These are phyloP conservation scores for Spodoptera picta DNA, from an alignment of 2,888 invertebrate genomes.

Conservation along the genomic window DNA sequence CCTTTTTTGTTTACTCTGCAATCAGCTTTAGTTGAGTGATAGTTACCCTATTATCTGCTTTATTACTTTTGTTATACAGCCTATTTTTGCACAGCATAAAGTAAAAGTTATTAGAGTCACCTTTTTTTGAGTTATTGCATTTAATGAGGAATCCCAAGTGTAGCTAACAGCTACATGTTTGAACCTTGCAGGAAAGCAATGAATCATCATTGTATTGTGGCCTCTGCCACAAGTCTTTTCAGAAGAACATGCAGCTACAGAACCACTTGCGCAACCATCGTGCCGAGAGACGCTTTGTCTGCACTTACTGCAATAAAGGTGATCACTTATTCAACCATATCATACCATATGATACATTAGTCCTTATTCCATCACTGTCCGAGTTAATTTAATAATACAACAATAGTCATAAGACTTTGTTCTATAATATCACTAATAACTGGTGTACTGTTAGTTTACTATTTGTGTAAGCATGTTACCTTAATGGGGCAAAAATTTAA, in stretches of 20 bases:
- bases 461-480: too few species aligned
- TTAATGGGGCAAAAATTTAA: too few species aligned
- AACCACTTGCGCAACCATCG: slow-evolving; percentile 85
- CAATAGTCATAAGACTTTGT: too few species aligned
- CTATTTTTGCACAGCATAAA: too few species aligned
- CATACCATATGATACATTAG: not conserved
- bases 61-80: too few species aligned
- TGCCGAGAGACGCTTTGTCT: slow-evolving; percentile 85
- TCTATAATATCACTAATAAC: too few species aligned
- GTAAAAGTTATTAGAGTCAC: too few species aligned
- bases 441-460: too few species aligned
- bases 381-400: slow-evolving; percentile 61
- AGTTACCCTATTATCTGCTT: too few species aligned
- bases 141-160: not conserved
- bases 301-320: slow-evolving; percentile 88
- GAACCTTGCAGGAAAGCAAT: slow-evolving; percentile 69
- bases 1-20: too few species aligned
- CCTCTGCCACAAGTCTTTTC: slow-evolving; percentile 85
- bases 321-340: slow-evolving; percentile 9
- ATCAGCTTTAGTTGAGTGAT: too few species aligned
- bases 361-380: slow-evolving; percentile 77
- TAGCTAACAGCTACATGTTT: slow-evolving; percentile 26
- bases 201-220: slow-evolving; percentile 77
- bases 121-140: too few species aligned
- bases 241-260: slow-evolving; percentile 83